A percentile compares a stretch with the other conserved stretches of the same genome.
Evolutionary conservation across 1,140 invertebrate species (phyloP).

Genomic region (Pentalonia nigronervosa): DNA sequence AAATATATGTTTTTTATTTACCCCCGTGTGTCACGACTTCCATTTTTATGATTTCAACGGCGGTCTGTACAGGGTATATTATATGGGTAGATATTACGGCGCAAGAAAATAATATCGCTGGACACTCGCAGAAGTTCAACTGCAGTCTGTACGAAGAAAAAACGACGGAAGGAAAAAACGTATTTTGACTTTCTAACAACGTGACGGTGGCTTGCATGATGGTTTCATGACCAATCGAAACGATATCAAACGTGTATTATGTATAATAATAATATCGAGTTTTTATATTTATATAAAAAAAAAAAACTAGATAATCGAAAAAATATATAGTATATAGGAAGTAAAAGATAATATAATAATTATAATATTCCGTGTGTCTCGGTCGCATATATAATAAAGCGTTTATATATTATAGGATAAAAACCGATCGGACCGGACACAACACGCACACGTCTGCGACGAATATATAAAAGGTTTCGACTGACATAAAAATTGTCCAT

Average conservation of each 20-base stretch:
- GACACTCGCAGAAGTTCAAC: not conserved
- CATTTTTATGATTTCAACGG: not conserved
- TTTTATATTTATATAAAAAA: not conserved
- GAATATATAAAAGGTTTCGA: slow-evolving; percentile 44
- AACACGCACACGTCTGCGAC: slow-evolving; percentile 49
- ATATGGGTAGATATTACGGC: not conserved
- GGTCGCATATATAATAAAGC: not conserved
- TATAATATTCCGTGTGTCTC: not conserved
- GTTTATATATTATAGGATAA: not conserved
- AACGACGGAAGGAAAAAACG: not conserved
- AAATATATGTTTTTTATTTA: not conserved
- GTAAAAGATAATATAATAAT: slow-evolving; percentile 7
- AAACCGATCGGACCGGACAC: not conserved
- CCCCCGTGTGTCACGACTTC: not conserved
- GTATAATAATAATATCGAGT: not conserved
- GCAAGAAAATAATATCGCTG: not conserved
- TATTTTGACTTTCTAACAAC: not conserved
- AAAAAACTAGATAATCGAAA: not conserved
- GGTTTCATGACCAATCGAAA: slow-evolving; percentile 34
- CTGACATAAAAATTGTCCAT: slow-evolving; percentile 54
- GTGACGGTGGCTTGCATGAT: slow-evolving; percentile 5
- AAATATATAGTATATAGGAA: not conserved
- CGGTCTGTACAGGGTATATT: not conserved
- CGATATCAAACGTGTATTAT: not conserved
- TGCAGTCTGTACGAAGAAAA: not conserved